A percentile compares a stretch with the other conserved stretches of the same genome.
Conservation (phyloP, 2,888 invertebrate species). For the Macrophya annulata region DNA sequence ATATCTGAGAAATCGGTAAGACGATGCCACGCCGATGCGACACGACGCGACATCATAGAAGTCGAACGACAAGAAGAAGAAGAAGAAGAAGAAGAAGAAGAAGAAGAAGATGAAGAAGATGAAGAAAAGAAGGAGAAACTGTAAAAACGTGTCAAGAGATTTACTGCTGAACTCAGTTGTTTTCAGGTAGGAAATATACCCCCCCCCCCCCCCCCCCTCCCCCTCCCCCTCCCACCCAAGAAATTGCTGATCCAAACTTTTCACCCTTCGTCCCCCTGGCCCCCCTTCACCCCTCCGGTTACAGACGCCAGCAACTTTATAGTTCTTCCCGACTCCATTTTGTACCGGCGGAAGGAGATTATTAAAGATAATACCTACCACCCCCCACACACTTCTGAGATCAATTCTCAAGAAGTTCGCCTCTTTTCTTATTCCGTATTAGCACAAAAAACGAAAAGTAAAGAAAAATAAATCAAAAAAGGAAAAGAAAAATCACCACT, state of each 20-base stretch:
- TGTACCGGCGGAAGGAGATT: slow-evolving; percentile 38
- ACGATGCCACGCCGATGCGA: background rate
- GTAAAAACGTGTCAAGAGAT: slow-evolving; percentile 54
- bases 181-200: slow-evolving; percentile 54
- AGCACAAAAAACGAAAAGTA: background rate
- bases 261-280: background rate
- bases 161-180: slow-evolving; percentile 53
- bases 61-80: background rate
- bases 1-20: background rate
- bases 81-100: slow-evolving; percentile 14
- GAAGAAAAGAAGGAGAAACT: slow-evolving; percentile 22
- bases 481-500: background rate
- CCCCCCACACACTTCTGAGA: background rate
- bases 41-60: background rate
- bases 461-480: background rate
- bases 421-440: slow-evolving; percentile 1
- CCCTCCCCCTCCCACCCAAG: background rate
- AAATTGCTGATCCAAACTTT: slow-evolving; percentile 53
- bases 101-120: slow-evolving; percentile 8
- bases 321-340: slow-evolving; percentile 31
- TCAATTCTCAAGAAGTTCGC: slow-evolving; percentile 42
- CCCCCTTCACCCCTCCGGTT: background rate
- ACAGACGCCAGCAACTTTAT: background rate
- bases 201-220: background rate
- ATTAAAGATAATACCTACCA: slow-evolving; percentile 35